Evolutionary conservation across 2,888 invertebrate species (phyloP), one percentile per base, ranked within the genome.

Genomic region (Mythimna impura): DNA sequence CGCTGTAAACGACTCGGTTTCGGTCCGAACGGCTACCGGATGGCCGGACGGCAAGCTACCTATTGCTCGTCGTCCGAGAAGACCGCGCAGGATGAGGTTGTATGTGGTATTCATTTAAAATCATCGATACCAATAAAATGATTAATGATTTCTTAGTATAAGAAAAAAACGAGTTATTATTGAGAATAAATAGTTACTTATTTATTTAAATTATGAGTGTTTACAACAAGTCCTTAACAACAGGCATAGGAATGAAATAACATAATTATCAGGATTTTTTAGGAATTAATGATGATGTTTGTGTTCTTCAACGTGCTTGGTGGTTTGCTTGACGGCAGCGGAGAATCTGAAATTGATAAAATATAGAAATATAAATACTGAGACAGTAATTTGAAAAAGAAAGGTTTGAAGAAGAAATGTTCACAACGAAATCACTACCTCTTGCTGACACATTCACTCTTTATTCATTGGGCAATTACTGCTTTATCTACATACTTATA

Each of bases 261-360:
- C 57, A 66, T 57, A 36, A 66, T 17, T 57, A 54, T 54, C 40
- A 57, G 0, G 14, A 25, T 25, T 17, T 66, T 14, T 30, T 43
- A 30, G 10, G 43, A 71, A 52, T 73, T 47, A 87, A 69, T 88
- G 68, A 43, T 87, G 74, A 50, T 87, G 76, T 62, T 88, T 84
- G 34, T 84, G 76, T 57, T 89, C 85, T 71, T 87, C 86, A 3
- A 87, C 68, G 57, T 89, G 89, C 57, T 88, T 86, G 3, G 87
- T 89, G 9, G 86, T 83, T 77, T 89, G 89, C 66, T 89, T 89
- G 30, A 89, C 88, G n/a, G 81, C 83, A 65, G 89, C 90, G 12
- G 82, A 83, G 76, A 89, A 89, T 72, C 90, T 89, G 86, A 40
- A 89, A 87, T 25, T 52, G 43, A 57, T 25, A 22, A 8, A 40